A percentile compares a stretch with the other conserved stretches of the same genome.
Conservation (phyloP, 2,888 invertebrate genomes). For the Ischnura elegans region DNA sequence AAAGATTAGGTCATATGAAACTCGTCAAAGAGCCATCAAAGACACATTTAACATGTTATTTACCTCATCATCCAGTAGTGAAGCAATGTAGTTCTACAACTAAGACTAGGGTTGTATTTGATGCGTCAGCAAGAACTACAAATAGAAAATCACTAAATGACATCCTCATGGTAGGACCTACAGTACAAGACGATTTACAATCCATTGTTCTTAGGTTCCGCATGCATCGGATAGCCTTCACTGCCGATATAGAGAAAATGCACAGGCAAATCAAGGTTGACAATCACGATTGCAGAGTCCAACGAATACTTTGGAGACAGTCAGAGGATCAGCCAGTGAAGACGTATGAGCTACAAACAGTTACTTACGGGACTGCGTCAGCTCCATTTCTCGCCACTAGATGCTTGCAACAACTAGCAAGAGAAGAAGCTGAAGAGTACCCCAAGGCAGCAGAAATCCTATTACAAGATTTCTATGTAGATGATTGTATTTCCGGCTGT, state of each 20-base stretch:
- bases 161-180: background rate
- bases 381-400: no score
- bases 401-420: no score
- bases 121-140: background rate
- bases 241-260: background rate
- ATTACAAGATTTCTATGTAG: no score
- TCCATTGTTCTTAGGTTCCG: background rate
- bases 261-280: background rate
- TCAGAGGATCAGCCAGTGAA: no score
- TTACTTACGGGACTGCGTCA: no score
- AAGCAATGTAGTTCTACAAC: no score
- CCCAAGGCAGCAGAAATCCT: no score
- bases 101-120: no score
- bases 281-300: background rate
- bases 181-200: background rate
- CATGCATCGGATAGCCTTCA: background rate
- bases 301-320: background rate
- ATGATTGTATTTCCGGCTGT: background rate
- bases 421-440: no score
- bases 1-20: slow-evolving; percentile 67
- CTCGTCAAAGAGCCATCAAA: slow-evolving; percentile 44
- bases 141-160: background rate
- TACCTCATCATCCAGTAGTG: slow-evolving; percentile 74
- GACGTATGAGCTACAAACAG: background rate
- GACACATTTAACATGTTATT: slow-evolving; percentile 70